A percentile compares a stretch with the other conserved stretches of the same genome.
Conservation (phyloP, 2,113 vertebrate species). For the Accipiter virgatus region DNA sequence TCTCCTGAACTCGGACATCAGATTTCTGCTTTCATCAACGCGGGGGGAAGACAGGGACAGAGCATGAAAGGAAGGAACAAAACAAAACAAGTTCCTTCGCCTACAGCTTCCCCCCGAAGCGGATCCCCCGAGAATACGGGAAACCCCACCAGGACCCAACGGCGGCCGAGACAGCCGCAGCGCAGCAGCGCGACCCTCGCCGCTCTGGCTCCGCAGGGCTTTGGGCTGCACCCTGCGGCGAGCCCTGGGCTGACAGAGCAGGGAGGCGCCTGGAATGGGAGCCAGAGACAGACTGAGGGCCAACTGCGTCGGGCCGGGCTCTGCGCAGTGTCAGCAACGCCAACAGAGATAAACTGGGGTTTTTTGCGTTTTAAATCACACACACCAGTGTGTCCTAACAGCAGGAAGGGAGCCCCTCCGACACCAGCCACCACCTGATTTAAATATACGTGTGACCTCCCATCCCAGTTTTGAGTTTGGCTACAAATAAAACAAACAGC, state of each 20-base stretch:
- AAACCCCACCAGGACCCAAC: neutral
- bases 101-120: neutral
- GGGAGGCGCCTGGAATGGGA: neutral
- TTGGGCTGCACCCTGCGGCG: accelerated
- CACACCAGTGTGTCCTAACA: neutral
- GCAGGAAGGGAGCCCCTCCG: neutral
- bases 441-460: neutral
- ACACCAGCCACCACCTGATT: neutral
- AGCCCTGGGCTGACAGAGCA: neutral
- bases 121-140: neutral
- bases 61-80: neutral
- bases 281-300: neutral
- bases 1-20: neutral
- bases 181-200: neutral
- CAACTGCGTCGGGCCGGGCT: neutral
- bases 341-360: neutral
- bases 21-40: neutral
- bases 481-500: neutral
- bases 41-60: neutral
- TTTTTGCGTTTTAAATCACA: neutral
- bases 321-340: neutral
- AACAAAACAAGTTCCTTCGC: neutral
- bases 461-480: neutral
- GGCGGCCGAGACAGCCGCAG: neutral
- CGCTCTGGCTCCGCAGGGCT: neutral